Percentiles rank a stretch among this genome's conserved stretches.
Evolutionary conservation across 2,113 vertebrate species (phyloP).

Genomic region (Xiphias gladius): DNA sequence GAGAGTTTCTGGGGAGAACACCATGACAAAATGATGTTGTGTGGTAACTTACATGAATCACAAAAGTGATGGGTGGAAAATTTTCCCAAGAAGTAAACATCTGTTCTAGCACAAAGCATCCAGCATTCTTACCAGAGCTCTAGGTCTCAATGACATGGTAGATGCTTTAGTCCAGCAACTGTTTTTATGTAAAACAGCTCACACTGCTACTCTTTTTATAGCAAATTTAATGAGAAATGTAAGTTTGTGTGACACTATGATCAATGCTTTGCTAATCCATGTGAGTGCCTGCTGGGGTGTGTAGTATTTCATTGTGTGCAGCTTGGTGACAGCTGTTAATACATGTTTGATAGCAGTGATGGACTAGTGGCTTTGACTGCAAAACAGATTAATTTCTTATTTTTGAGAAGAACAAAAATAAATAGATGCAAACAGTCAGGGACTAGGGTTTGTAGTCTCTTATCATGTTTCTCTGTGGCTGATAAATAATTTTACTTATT

Average conservation of each 20-base stretch:
- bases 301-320: conserved; percentile 37
- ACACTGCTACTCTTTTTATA: background rate
- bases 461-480: background rate
- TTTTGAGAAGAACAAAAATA: background rate
- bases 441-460: background rate
- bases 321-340: conserved; percentile 19
- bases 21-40: conserved; percentile 1
- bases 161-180: conserved; percentile 9
- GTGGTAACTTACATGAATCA: conserved; percentile 9
- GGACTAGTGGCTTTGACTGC: background rate
- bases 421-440: background rate
- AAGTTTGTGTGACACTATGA: conserved; percentile 11
- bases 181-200: background rate
- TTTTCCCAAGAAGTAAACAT: conserved; percentile 31
- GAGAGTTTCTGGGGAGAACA: conserved; percentile 13
- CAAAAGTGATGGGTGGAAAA: conserved; percentile 31
- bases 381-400: background rate
- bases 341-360: background rate
- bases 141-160: conserved; percentile 19
- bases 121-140: conserved; percentile 19
- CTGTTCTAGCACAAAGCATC: conserved; percentile 8
- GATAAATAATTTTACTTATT: background rate
- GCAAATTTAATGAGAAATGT: conserved; percentile 18
- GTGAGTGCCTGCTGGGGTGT: conserved; percentile 18
- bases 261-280: conserved; percentile 34